A percentile compares a stretch with the other conserved stretches of the same genome.
phyloP scores from a whole-genome alignment of 1,140 invertebrate genomes.

The Medauroidea extradentata region DNA sequence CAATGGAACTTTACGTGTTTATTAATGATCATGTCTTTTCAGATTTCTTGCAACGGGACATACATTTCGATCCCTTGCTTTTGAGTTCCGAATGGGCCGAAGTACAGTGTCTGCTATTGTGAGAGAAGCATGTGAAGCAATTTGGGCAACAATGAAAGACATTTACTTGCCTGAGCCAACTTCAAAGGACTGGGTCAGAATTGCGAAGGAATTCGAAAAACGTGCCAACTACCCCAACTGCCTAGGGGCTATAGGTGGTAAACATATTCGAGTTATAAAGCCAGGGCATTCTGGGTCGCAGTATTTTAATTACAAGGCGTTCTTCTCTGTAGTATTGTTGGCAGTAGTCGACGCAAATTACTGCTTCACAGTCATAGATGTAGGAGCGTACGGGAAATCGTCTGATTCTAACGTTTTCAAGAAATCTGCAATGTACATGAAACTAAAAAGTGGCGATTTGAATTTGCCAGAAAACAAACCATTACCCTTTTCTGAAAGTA shows the following conservation, averaged over 20 bases:
- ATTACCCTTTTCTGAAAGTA: no score
- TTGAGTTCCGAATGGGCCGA: background rate
- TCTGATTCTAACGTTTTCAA: constrained; percentile 25
- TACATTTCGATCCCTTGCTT: background rate
- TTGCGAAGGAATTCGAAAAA: constrained; percentile 1
- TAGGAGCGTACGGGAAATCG: constrained; percentile 24
- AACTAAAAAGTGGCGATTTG: no score
- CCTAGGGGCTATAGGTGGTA: constrained; percentile 32
- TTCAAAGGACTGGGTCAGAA: background rate
- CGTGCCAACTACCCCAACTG: constrained; percentile 7
- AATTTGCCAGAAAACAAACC: no score
- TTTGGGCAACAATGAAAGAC: background rate
- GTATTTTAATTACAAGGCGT: constrained; percentile 32
- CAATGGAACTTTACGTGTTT: no score
- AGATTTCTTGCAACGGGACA: background rate
- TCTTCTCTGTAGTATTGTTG: constrained; percentile 19
- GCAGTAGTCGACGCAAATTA: constrained; percentile 24
- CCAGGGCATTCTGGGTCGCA: constrained; percentile 31
- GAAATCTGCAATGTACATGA: background rate
- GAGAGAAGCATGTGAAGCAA: background rate
- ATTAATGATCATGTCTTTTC: no score
- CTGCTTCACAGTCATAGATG: constrained; percentile 17
- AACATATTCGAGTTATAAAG: constrained; percentile 30
- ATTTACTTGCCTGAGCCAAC: constrained; percentile 8
- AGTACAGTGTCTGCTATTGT: background rate